These are phyloP conservation scores for Muscicapa comitata DNA, from an alignment of 2,797 vertebrate species.

Conservation along the genomic window DNA sequence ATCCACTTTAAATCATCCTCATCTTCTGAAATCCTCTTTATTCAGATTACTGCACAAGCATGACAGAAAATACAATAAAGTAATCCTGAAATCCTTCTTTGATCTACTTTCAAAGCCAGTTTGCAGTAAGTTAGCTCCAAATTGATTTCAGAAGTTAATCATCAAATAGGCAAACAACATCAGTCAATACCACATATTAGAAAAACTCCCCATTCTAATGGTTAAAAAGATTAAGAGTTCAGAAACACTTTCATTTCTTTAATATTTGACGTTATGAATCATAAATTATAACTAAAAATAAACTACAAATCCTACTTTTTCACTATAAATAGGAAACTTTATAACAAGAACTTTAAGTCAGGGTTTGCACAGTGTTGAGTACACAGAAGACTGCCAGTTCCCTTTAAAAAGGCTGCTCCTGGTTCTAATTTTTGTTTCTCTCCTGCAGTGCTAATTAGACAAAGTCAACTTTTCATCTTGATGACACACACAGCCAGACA, in stretches of 20 bases:
- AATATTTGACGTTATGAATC: neutral
- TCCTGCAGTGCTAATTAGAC: neutral
- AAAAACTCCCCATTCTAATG: neutral
- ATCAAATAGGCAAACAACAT: neutral
- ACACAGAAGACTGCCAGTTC: neutral
- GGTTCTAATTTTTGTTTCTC: neutral
- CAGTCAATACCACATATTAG: neutral
- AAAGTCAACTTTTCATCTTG: neutral
- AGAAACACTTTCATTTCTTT: neutral
- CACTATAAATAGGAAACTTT: neutral
- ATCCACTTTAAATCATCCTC: neutral
- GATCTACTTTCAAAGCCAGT: conserved; percentile 38
- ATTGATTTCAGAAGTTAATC: conserved; percentile 43
- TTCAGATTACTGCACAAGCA: neutral
- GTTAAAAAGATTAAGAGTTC: neutral
- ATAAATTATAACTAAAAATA: neutral
- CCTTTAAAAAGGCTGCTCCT: neutral
- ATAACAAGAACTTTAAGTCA: neutral
- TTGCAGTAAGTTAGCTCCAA: neutral
- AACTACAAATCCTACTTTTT: neutral
- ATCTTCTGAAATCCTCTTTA: conserved; percentile 32
- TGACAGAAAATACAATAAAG: conserved; percentile 6
- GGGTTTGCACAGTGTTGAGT: neutral
- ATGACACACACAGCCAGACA: neutral
- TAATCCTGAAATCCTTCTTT: conserved; percentile 14